phyloP scores from a whole-genome alignment of 2,888 invertebrate genomes.

The Lathronympha strigana region DNA sequence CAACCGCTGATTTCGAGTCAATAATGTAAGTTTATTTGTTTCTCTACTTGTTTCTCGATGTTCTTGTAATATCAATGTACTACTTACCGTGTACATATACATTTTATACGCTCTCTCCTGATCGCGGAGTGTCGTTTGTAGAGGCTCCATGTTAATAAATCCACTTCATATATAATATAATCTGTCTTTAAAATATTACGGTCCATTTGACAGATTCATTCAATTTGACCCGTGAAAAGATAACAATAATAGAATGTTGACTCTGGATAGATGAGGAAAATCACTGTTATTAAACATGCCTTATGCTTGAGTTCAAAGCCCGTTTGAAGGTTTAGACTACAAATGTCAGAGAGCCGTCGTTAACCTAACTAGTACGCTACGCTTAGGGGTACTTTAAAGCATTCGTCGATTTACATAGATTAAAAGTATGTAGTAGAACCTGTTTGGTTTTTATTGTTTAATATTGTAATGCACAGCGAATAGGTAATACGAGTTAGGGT shows the following conservation, averaged over 20 bases:
- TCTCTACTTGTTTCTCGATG: not conserved
- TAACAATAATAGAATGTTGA: constrained; percentile 12
- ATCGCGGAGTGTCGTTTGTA: constrained; percentile 65
- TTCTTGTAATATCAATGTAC: constrained; percentile 14
- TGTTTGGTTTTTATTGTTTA: not conserved
- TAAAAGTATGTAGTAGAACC: not conserved
- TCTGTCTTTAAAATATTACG: constrained; percentile 59
- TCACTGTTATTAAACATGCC: constrained; percentile 28
- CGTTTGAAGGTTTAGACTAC: not conserved
- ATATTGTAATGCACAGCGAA: constrained; percentile 19
- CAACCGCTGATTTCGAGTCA: not conserved
- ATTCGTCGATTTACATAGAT: not conserved
- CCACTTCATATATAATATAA: constrained; percentile 48
- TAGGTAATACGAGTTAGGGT: constrained; percentile 10
- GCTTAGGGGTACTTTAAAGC: not conserved
- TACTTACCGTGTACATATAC: constrained; percentile 78
- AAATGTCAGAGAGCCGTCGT: constrained; percentile 1
- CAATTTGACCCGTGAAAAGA: constrained; percentile 38
- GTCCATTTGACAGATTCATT: constrained; percentile 66
- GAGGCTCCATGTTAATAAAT: constrained; percentile 70
- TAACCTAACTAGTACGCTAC: not conserved
- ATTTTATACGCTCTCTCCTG: constrained; percentile 75
- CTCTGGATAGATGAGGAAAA: constrained; percentile 20
- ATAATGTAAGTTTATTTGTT: not conserved
- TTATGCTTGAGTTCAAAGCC: constrained; percentile 31